Conservation (phyloP, 2,113 vertebrate genomes). For the Xiphophorus couchianus region DNA sequence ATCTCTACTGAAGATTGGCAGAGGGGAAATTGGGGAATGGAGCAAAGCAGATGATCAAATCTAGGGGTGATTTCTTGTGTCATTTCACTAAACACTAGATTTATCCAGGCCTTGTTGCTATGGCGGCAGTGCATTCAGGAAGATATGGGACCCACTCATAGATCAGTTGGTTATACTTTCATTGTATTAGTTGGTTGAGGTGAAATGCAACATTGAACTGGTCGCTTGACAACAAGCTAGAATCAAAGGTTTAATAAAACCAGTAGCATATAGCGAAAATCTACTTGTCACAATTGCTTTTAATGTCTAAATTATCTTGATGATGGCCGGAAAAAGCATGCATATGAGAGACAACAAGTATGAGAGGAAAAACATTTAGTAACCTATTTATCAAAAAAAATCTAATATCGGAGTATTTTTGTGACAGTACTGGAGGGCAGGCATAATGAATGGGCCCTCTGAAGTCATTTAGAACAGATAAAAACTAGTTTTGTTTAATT, state of each 20-base stretch:
- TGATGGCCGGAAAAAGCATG: slow-evolving; percentile 36
- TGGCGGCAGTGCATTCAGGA: slow-evolving; percentile 50
- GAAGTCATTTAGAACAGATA: slow-evolving; percentile 85
- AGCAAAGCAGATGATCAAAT: slow-evolving; percentile 62
- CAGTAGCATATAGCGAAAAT: slow-evolving; percentile 8
- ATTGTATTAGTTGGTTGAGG: slow-evolving; percentile 68
- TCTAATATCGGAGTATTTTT: slow-evolving; percentile 80
- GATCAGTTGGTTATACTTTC: slow-evolving; percentile 74
- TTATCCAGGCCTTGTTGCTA: slow-evolving; percentile 67
- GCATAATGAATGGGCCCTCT: slow-evolving; percentile 83
- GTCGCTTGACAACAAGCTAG: slow-evolving; percentile 41
- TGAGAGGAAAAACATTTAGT: slow-evolving; percentile 61
- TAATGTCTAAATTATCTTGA: slow-evolving; percentile 20
- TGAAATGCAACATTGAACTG: slow-evolving; percentile 63
- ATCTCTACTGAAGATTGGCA: slow-evolving; percentile 49
- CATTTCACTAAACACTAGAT: slow-evolving; percentile 67
- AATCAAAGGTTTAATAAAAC: slow-evolving; percentile 63
- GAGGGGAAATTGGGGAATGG: slow-evolving; percentile 47
- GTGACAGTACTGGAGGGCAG: slow-evolving; percentile 84
- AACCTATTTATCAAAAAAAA: slow-evolving; percentile 85
- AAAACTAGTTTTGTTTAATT: slow-evolving; percentile 88
- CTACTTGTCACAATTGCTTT: slow-evolving; percentile 7
- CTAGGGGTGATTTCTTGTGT: slow-evolving; percentile 60
- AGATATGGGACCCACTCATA: slow-evolving; percentile 43
- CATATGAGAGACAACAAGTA: slow-evolving; percentile 56